Base-by-base conservation (phyloP, 2,113 vertebrate genomes). In the Oceanodroma tethys region DNA sequence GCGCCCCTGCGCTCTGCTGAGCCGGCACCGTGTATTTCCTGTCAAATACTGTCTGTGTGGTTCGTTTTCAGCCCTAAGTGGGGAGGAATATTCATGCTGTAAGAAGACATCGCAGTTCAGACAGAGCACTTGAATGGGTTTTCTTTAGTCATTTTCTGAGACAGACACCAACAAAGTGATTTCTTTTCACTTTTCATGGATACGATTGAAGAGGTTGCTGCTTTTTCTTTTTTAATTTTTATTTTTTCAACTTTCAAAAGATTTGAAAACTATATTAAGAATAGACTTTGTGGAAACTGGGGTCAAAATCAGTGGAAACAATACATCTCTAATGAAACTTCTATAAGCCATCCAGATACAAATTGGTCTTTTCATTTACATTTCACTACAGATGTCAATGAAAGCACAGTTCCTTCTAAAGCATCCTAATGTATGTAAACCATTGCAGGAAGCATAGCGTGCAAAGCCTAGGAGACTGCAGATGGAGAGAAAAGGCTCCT, bases 401-500 rank as follows among this genome's bases (percentile, higher is more conserved):
- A 83, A 96, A 93, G 93, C 93, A 79, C 78, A 70, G 76, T 88
- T 95, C 95, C 79, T 95, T 76, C 78, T 91, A 29, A 96, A 82
- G 93, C 91, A 73, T 86, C 94, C 59, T 93, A 86, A 94, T 96
- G 93, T 95, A 92, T 97, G 94, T 94, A 97, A 97, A 97, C 81
- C 95, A 88, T 94, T 6, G 29, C 81, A 11, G 90, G 89, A 86
- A 96, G 87, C 89, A 5, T 59, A 80, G 90, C 66, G 29, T 5
- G 78, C 70, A 30, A 56, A 94, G 91, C 90, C 56, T 87, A 36
- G 85, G 91, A 97, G 95, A 93, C 97, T 97, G 97, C 95, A 97
- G 94, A 96, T 97, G 96, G 96, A 96, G 90, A 96, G 88, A 97
- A 96, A 96, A 96, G 93, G 91, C 97, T 96, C 91, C 97, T 97